Evolutionary conservation across 2,797 vertebrate genomes (phyloP), one percentile per base, ranked within the genome.

Genomic region (Tympanoctomys barrerae): DNA sequence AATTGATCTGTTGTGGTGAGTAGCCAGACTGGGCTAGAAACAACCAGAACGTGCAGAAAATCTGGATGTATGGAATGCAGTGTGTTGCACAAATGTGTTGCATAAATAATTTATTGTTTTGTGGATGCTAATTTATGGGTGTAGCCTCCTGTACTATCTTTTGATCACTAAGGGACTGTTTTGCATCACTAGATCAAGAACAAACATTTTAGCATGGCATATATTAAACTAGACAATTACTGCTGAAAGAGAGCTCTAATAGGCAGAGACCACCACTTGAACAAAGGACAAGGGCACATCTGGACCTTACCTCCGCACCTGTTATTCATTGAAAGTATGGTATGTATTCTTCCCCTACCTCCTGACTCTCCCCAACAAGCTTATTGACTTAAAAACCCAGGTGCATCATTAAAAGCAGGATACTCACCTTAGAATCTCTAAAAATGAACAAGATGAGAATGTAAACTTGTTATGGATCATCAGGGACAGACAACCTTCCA

Each of bases 21-120:
- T 31, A 78, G 46, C 26, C 46, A 52, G 28, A 78, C 75, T 78
- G 46, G 18, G 42, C 75, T 31, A 79, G 49, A 54, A 52, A 79
- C 49, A 54, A 97, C 90, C 87, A 90, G 93, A 90, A 52, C 22
- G 90, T 93, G 89, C 78, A 96, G 97, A 97, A 97, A 97, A 96
- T 95, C 87, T 97, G 91, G 96, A 94, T 90, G 52, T 91, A 70
- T 88, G 83, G 95, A 97, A 97, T 94, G 95, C 95, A 86, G 7
- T 57, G 87, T 92, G 95, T 96, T 96, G 91, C 87, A 79, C 61
- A 83, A 94, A 93, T 95, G 71, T 92, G 57, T 96, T 97, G 61
- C 90, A 87, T 95, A 96, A 95, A 77, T 90, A 86, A 68, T n/a
- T 93, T 86, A 54, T 78, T 92, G 33, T 95, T 86, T 96, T 21